These are phyloP conservation scores for Aphaenogaster floridana DNA, from an alignment of 1,140 invertebrate species.

Conservation along the genomic window DNA sequence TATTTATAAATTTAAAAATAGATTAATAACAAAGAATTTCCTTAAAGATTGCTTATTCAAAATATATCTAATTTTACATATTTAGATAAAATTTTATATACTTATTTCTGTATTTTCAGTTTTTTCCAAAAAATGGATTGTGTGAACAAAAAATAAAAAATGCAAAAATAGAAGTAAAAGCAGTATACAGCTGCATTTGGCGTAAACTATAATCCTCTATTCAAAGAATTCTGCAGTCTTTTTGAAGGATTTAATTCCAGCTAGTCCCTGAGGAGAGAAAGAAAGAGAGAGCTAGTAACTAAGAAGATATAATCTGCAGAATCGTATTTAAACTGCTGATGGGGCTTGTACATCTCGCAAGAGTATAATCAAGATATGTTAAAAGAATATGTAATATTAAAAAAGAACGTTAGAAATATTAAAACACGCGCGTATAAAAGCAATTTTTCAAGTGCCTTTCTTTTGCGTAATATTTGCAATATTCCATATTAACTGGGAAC, in stretches of 20 bases:
- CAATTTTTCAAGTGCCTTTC: neutral
- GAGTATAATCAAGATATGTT: conserved; percentile 8
- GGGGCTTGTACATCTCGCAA: neutral
- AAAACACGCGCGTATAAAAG: neutral
- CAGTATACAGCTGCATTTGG: neutral
- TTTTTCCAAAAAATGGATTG: neutral
- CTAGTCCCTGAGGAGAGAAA: neutral
- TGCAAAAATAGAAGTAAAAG: neutral
- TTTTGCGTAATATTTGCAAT: neutral
- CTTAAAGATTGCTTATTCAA: too few relatives aligned
- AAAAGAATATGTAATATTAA: neutral
- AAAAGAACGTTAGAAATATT: neutral
- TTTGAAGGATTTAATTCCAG: conserved; percentile 46
- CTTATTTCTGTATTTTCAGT: neutral
- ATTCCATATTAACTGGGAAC: conserved; percentile 25
- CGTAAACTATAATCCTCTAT: conserved; percentile 16
- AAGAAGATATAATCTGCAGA: conserved; percentile 29
- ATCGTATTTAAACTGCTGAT: conserved; percentile 29
- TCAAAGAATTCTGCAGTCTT: conserved; percentile 56
- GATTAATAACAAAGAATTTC: too few relatives aligned
- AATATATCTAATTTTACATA: neutral
- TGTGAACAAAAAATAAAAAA: neutral
- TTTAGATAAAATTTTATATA: neutral
- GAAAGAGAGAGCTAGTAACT: neutral
- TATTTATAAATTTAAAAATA: neutral